A percentile compares a stretch with the other conserved stretches of the same genome.
Conservation (phyloP, 2,797 vertebrate species). For the Centropyge bicolor region DNA sequence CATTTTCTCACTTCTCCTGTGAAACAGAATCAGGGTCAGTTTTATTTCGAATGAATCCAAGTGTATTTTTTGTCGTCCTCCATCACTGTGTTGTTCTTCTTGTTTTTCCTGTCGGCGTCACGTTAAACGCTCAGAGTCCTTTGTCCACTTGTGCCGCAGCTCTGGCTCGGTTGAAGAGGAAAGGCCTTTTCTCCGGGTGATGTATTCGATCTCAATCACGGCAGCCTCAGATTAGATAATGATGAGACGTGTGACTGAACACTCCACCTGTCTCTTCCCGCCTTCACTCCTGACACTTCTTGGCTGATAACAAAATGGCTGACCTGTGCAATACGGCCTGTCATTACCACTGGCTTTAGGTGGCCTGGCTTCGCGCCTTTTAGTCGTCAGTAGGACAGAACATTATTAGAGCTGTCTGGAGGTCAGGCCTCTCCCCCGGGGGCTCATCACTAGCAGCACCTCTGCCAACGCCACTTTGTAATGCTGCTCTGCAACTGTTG, state of each 20-base stretch:
- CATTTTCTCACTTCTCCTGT: constrained; percentile 8
- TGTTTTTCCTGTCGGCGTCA: not conserved
- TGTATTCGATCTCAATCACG: constrained; percentile 49
- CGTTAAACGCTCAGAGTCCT: not conserved
- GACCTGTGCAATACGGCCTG: constrained; percentile 70
- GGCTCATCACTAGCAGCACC: constrained; percentile 70
- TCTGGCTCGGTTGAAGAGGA: not conserved
- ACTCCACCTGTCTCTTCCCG: constrained; percentile 30
- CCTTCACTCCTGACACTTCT: constrained; percentile 55
- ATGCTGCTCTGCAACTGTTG: constrained; percentile 59
- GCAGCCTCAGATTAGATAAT: constrained; percentile 57
- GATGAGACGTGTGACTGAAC: constrained; percentile 51
- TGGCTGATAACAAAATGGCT: constrained; percentile 75
- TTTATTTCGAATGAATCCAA: not conserved
- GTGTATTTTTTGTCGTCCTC: not conserved
- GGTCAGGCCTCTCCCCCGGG: constrained; percentile 67
- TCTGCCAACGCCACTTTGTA: constrained; percentile 57
- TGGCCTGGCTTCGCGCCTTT: constrained; percentile 58
- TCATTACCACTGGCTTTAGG: constrained; percentile 67
- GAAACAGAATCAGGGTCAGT: not conserved
- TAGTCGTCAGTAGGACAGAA: constrained; percentile 58
- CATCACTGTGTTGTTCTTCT: not conserved
- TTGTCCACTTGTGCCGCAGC: not conserved
- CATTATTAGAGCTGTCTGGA: constrained; percentile 80
- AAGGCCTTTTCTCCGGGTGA: constrained; percentile 41